phyloP scores from a whole-genome alignment of 2,888 invertebrate species.

The Habroteleia sp. region DNA sequence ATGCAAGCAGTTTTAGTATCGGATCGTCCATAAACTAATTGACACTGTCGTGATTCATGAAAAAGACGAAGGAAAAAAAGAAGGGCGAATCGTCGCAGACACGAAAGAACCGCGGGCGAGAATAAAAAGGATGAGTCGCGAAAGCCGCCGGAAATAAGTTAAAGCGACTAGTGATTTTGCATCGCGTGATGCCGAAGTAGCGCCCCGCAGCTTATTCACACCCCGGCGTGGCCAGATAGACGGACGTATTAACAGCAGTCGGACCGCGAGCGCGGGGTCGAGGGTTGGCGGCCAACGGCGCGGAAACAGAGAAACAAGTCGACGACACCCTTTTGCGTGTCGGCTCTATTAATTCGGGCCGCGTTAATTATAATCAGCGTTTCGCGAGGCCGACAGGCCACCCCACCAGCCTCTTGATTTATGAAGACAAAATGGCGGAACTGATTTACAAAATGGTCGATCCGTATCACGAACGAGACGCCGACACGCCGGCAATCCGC shows the following conservation, averaged over 20 bases:
- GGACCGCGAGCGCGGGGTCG: constrained; percentile 31
- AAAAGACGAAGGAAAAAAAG: constrained; percentile 11
- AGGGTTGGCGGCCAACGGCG: constrained; percentile 14
- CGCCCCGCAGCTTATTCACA: constrained; percentile 63
- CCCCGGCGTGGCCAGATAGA: constrained; percentile 60
- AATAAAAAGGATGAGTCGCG: constrained; percentile 46
- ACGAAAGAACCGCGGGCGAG: constrained; percentile 23
- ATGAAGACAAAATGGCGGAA: constrained; percentile 76
- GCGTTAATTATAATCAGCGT: constrained; percentile 78
- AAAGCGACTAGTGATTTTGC: constrained; percentile 68
- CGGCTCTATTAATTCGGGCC: constrained; percentile 73
- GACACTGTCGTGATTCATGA: constrained; percentile 50
- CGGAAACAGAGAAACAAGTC: constrained; percentile 54
- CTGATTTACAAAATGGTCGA: constrained; percentile 79
- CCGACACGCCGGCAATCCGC: constrained; percentile 53
- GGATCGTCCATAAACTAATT: constrained; percentile 52
- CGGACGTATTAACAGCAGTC: constrained; percentile 60
- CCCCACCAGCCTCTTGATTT: constrained; percentile 68
- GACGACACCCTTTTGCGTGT: constrained; percentile 72
- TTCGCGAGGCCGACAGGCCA: constrained; percentile 64
- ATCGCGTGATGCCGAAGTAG: constrained; percentile 67
- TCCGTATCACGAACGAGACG: constrained; percentile 69
- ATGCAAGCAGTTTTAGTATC: constrained; percentile 16
- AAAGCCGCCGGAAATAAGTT: constrained; percentile 58
- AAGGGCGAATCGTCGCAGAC: constrained; percentile 23